Conservation (phyloP, 1,140 invertebrate species). For the Calosoma granatense region DNA sequence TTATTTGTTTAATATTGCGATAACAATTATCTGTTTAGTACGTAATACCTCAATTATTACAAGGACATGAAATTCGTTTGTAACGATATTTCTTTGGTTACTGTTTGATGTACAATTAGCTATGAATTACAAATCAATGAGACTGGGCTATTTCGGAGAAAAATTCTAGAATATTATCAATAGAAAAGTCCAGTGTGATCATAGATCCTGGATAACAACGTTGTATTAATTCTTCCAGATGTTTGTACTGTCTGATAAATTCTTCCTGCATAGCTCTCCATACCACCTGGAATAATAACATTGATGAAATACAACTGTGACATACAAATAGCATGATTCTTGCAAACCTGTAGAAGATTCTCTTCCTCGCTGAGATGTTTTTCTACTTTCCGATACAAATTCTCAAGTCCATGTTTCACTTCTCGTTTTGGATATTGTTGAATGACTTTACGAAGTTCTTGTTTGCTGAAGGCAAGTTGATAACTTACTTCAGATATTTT, state of each 20-base stretch:
- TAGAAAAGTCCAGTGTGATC: conserved; percentile 91
- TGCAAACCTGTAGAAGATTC: conserved; percentile 74
- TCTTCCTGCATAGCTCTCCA: conserved; percentile 99
- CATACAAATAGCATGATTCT: background rate
- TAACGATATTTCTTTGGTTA: too few species aligned
- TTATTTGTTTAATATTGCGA: too few species aligned
- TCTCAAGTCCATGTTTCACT: conserved; percentile 91
- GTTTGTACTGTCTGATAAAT: conserved; percentile 94
- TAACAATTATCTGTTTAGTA: too few species aligned
- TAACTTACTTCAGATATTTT: conserved; percentile 97
- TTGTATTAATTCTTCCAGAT: conserved; percentile 86
- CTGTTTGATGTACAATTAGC: too few species aligned
- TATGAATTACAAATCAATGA: too few species aligned
- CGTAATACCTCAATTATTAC: too few species aligned
- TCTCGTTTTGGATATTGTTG: conserved; percentile 83
- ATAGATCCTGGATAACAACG: conserved; percentile 95
- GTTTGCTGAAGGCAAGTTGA: conserved; percentile 95
- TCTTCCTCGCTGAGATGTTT: conserved; percentile 95
- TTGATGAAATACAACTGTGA: background rate
- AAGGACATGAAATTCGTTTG: too few species aligned
- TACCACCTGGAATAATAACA: conserved; percentile 60
- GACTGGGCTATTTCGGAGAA: conserved; percentile 98
- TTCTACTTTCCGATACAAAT: conserved; percentile 93
- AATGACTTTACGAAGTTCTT: conserved; percentile 91
- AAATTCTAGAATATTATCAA: conserved; percentile 89